Conservation (phyloP, 1,140 invertebrate genomes). For the Bombus vancouverensis region DNA sequence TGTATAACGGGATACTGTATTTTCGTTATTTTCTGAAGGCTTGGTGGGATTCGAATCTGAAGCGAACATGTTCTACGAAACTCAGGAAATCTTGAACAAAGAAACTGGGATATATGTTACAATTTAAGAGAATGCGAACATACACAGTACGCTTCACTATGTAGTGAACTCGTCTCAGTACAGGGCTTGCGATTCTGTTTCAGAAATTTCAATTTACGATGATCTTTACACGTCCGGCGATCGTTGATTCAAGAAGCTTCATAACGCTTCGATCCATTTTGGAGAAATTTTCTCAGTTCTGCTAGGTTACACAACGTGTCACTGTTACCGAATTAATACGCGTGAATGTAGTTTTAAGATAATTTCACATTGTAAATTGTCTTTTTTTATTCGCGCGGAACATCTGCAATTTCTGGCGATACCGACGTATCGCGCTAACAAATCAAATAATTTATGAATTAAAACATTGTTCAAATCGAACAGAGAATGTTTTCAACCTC, state of each 20-base stretch:
- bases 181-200: background rate
- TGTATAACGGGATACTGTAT: no score
- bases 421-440: no score
- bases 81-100: background rate
- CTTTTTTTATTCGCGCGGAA: background rate
- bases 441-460: no score
- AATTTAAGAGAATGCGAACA: background rate
- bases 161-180: background rate
- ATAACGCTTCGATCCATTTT: background rate
- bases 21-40: background rate
- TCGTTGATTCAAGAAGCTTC: background rate
- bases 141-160: background rate
- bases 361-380: background rate
- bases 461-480: no score
- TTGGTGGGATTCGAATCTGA: background rate
- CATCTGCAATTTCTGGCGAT: no score
- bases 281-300: background rate
- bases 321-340: background rate
- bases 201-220: background rate
- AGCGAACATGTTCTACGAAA: background rate
- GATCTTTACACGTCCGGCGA: background rate
- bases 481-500: no score
- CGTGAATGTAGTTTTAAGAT: background rate
- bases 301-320: constrained; percentile 16
- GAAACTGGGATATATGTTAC: background rate